These are phyloP conservation scores for Zaprionus obscuricornis DNA, from an alignment of 2,888 invertebrate species.

Conservation along the genomic window DNA sequence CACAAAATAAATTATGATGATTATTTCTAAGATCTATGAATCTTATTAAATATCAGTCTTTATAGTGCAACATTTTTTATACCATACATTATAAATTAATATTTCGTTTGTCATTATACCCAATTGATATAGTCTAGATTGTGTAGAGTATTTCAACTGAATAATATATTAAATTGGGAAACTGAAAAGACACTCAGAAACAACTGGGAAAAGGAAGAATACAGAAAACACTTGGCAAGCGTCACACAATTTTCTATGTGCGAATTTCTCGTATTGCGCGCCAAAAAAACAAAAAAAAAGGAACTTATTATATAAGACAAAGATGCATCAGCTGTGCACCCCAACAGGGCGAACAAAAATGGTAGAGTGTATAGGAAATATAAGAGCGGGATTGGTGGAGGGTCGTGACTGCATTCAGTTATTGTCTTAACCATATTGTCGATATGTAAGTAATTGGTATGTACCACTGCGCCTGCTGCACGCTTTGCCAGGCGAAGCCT, in stretches of 20 bases:
- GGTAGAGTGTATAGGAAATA: no score
- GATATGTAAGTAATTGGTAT: conserved; percentile 74
- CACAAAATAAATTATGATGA: no score
- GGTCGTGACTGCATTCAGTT: conserved; percentile 31
- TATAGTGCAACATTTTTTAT: neutral
- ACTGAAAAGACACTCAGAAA: conserved; percentile 41
- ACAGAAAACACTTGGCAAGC: no score
- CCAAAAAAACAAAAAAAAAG: conserved; percentile 61
- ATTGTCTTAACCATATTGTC: conserved; percentile 64
- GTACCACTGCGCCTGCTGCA: conserved; percentile 68
- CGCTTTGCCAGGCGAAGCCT: conserved; percentile 36
- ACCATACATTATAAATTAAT: no score
- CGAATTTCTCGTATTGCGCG: conserved; percentile 26
- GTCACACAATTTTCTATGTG: conserved; percentile 29
- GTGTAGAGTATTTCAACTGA: no score
- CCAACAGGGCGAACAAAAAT: neutral
- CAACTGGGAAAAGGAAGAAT: no score
- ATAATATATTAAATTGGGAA: conserved; percentile 26
- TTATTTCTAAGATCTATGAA: no score
- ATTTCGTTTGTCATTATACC: no score
- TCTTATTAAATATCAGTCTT: no score
- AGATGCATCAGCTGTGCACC: conserved; percentile 49
- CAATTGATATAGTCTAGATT: no score
- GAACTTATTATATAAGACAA: conserved; percentile 61
- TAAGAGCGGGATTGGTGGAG: no score